phyloP scores from a whole-genome alignment of 1,140 invertebrate genomes.

The Hyposmocoma kahamanoa region DNA sequence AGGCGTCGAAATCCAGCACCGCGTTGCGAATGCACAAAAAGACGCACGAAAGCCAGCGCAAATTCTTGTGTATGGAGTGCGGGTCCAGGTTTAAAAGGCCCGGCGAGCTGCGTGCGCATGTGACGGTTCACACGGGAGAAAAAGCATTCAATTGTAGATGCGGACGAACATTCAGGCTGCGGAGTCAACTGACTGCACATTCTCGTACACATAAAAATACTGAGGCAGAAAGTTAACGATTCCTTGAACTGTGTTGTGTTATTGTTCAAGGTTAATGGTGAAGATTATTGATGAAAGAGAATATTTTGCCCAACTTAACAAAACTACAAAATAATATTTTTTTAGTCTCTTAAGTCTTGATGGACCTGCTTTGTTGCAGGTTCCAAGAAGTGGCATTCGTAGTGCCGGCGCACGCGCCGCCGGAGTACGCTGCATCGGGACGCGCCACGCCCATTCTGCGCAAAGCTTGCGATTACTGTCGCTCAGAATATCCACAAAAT shows the following conservation, averaged over 20 bases:
- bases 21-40: conserved; percentile 43
- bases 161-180: conserved; percentile 38
- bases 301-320: no score
- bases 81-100: conserved; percentile 43
- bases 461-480: conserved; percentile 33
- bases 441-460: background rate
- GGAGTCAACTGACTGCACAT: conserved; percentile 39
- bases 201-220: background rate
- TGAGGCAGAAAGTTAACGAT: no score
- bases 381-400: conserved; percentile 2
- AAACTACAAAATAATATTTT: no score
- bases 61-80: conserved; percentile 40
- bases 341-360: no score
- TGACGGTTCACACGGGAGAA: conserved; percentile 43
- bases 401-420: background rate
- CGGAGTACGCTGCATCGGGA: background rate
- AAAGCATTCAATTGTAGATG: conserved; percentile 33
- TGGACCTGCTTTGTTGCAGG: conserved; percentile 35
- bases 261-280: no score
- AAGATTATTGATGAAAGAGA: no score
- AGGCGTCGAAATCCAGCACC: conserved; percentile 34
- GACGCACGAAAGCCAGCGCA: conserved; percentile 19
- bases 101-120: conserved; percentile 35
- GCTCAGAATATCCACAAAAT: conserved; percentile 6
- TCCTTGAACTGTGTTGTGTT: no score